Base-by-base conservation (phyloP, 1,140 invertebrate genomes). In the Theocolax elegans region DNA sequence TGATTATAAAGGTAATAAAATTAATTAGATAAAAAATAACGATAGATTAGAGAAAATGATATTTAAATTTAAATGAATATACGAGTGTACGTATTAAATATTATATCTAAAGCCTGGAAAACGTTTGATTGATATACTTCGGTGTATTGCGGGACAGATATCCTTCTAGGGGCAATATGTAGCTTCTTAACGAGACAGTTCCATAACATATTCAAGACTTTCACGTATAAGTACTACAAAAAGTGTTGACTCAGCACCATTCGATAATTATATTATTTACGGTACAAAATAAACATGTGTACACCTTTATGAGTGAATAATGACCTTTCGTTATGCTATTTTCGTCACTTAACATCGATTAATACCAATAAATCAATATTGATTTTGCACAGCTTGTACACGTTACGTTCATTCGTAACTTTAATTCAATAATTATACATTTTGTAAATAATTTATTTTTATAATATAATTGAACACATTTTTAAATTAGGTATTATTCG, bases 231-330 rank as follows among this genome's bases (percentile, higher is more conserved):
- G 17, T 9, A 25, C 23, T 8, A 29, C 10, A 66, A 66, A 66
- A 66, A 56, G 25, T 46, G 21, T 66, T 66, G 51, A 66, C 38
- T 66, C 64, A 66, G 64, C 49, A 46, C 0, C 27, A 31, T 46
- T 66, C 49, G 51, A 31, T 66, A 66, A 66, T 56, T 21, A 56
- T 25, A 12, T 66, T 66, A 66, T 66, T 53, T 53, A 51, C 17
- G 42, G 31, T 65, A 13, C 15, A 51, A 51, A 21, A 46, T 53
- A 65, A 53, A 51, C 35, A 63, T 21, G 60, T 63, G 21, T 40
- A 53, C 10, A 25, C 17, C 21, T 38, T 25, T 23, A 38, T 19
- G 35, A 63, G 29, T 38, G 6, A 51, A 38, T 49, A 15, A 35
- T 49, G 19, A 38, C 21, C 27, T 38, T 51, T 63, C 27, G 60